Evolutionary conservation across 2,888 invertebrate genomes (phyloP).

Genomic region (Eudasyphora cyanicolor): DNA sequence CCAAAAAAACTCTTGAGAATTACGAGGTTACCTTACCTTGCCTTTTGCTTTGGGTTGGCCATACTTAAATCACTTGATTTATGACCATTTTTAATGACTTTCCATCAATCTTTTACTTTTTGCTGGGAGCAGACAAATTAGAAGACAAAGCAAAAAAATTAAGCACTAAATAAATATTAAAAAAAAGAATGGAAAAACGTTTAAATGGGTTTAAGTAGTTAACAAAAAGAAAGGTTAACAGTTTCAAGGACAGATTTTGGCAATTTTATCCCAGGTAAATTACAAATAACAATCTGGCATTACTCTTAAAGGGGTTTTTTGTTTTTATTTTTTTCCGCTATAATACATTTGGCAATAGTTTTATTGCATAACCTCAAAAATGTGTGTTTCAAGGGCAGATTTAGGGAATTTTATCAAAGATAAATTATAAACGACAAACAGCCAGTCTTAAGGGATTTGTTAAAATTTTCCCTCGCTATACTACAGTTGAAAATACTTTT

Average conservation of each 20-base stretch:
- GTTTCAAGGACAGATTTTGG: background rate
- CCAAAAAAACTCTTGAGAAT: conserved; percentile 5
- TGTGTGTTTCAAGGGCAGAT: background rate
- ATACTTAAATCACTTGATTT: conserved; percentile 65
- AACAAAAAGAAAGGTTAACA: background rate
- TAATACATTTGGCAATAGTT: too few relatives aligned
- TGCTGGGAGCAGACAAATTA: background rate
- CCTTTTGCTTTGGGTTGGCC: conserved; percentile 6
- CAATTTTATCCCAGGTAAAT: too few relatives aligned
- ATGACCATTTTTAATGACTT: conserved; percentile 67
- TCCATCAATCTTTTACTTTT: conserved; percentile 64
- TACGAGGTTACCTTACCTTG: conserved; percentile 21
- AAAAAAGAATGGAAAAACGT: conserved; percentile 28
- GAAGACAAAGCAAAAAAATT: background rate
- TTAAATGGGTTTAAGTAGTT: background rate
- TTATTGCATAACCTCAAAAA: too few relatives aligned
- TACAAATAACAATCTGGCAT: too few relatives aligned
- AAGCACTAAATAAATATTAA: conserved; percentile 10
- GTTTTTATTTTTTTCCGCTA: too few relatives aligned
- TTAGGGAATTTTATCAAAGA: background rate
- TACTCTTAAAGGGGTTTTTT: too few relatives aligned
- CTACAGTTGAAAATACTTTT: too few relatives aligned
- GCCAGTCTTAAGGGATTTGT: too few relatives aligned
- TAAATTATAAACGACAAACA: too few relatives aligned
- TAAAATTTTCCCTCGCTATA: too few relatives aligned